Evolutionary conservation across 2,113 vertebrate genomes (phyloP).

Genomic region (Chloroceryle aenea): DNA sequence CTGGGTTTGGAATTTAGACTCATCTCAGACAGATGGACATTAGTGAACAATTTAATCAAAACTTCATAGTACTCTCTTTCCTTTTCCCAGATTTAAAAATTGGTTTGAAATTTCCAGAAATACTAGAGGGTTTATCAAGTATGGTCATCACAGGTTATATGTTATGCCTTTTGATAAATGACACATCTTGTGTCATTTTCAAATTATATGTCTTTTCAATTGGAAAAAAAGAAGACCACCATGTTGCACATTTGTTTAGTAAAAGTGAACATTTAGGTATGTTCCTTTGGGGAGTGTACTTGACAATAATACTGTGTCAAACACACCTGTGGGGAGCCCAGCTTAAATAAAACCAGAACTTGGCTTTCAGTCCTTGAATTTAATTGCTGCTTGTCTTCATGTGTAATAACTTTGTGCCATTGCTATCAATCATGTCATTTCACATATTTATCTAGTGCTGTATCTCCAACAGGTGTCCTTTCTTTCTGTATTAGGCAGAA

Average conservation of each 20-base stretch:
- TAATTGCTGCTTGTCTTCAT: conserved; percentile 37
- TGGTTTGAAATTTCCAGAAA: not conserved
- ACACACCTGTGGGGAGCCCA: not conserved
- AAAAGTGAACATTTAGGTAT: not conserved
- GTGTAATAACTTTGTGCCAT: not conserved
- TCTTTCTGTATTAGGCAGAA: not conserved
- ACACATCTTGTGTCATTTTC: not conserved
- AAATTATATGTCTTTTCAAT: not conserved
- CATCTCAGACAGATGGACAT: not conserved
- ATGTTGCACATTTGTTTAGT: not conserved
- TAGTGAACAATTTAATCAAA: not conserved
- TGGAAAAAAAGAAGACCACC: not conserved
- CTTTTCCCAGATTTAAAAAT: not conserved
- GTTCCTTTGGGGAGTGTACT: not conserved
- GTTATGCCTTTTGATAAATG: not conserved
- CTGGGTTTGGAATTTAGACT: not conserved
- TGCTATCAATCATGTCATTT: conserved; percentile 52
- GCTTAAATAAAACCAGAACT: not conserved
- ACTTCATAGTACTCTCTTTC: not conserved
- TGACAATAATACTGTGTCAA: not conserved
- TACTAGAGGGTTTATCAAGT: not conserved
- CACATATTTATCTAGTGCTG: conserved; percentile 10
- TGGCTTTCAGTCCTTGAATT: conserved; percentile 2
- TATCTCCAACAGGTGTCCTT: conserved; percentile 25
- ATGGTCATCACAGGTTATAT: not conserved